Base-by-base conservation (phyloP, 2,797 vertebrate species). In the Austrolebias charrua region DNA sequence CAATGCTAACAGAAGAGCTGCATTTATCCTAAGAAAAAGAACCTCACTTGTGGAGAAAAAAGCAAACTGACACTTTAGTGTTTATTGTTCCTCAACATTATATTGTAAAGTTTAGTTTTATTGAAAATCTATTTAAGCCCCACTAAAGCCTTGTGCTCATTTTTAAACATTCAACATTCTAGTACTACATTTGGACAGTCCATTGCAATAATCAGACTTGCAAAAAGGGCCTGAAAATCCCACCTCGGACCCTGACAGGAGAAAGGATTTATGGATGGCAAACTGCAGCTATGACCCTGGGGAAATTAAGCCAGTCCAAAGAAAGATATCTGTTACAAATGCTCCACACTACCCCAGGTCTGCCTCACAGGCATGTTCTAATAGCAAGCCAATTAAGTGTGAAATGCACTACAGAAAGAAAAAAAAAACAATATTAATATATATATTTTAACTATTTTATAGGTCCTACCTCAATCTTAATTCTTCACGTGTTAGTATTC, bases 261-360 rank as follows among this genome's bases (percentile, higher is more conserved):
- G 46, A 59, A 53, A 28, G 71, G 81, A 86, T 83, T 88, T 86
- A 86, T 79, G 43, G 63, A 71, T 63, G 61, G 66, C 71, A 71
- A 84, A 81, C 67, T 66, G 51, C 46, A 77, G 71, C 66, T 46
- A n/a, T 66, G 47, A 75, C 87, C 81, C 83, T 58, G 75, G 87
- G 89, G 89, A 89, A 90, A 92, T 92, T 86, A 88, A 86, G 70
- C 57, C 51, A 64, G 82, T 79, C 78, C 67, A 86, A 85, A 80
- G 73, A 78, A 82, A 76, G 70, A 56, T 70, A 83, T 81, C 73
- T 75, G 78, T 58, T 64, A 73, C 50, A 14, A 75, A 80, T 75
- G 63, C 40, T 59, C 63, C 53, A 66, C 70, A 74, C 61, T 63
- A 67, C 80, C 76, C 52, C 33, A 28, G 60, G 74, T 78, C 81